Conservation (phyloP, 2,888 invertebrate genomes). For the Dexiosoma caninum region DNA sequence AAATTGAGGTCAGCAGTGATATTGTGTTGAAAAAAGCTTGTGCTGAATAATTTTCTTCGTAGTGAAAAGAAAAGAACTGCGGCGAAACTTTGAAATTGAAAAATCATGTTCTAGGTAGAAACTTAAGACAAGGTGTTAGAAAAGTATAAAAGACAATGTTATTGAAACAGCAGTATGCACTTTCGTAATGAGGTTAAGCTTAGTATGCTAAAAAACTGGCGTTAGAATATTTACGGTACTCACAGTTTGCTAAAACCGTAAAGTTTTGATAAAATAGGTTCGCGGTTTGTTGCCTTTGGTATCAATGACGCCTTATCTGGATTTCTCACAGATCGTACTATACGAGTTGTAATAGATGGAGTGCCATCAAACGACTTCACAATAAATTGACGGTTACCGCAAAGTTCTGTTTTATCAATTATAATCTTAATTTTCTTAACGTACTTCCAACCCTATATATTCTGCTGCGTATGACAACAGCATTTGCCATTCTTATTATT, state of each 20-base stretch:
- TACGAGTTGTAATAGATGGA: background rate
- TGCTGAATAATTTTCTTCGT: background rate
- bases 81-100: constrained; percentile 24
- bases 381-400: no score
- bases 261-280: background rate
- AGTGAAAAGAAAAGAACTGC: background rate
- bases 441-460: no score
- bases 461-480: no score
- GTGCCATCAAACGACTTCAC: no score
- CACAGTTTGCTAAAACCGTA: background rate
- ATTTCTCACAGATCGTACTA: no score
- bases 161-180: background rate
- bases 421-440: no score
- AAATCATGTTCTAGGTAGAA: constrained; percentile 16
- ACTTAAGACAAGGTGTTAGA: constrained; percentile 5
- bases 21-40: background rate
- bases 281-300: background rate
- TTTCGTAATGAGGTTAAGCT: constrained; percentile 3
- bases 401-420: no score
- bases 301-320: background rate
- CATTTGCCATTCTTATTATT: no score
- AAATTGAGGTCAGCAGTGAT: constrained; percentile 43
- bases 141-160: background rate
- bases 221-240: background rate
- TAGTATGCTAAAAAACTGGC: background rate